A percentile compares a stretch with the other conserved stretches of the same genome.
These are phyloP conservation scores for Ceratina calcarata DNA, from an alignment of 1,140 invertebrate genomes.

Conservation along the genomic window DNA sequence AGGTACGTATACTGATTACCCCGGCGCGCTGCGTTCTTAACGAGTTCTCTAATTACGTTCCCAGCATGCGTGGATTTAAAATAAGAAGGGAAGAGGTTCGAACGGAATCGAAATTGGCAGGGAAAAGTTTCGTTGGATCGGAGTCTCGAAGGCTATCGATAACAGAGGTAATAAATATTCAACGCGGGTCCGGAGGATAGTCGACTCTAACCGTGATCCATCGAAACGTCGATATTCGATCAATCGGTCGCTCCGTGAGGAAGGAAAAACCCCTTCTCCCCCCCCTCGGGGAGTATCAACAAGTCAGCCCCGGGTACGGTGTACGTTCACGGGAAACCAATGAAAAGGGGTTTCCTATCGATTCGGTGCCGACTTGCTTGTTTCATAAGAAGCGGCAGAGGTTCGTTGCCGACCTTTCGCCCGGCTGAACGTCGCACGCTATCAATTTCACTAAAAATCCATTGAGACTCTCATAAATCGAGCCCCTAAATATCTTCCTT, in stretches of 20 bases:
- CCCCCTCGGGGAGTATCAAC: conserved; percentile 44
- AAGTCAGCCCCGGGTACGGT: conserved; percentile 28
- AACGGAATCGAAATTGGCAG: not conserved
- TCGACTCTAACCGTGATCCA: conserved; percentile 57
- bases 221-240: conserved; percentile 62
- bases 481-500: too few relatives aligned
- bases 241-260: not conserved
- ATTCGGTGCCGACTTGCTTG: not conserved
- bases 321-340: conserved; percentile 48
- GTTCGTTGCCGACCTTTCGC: not conserved
- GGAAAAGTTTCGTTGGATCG: conserved; percentile 9
- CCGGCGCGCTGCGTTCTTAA: too few relatives aligned
- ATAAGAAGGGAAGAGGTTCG: too few relatives aligned
- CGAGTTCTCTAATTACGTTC: too few relatives aligned
- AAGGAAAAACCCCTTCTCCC: not conserved
- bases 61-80: too few relatives aligned
- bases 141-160: conserved; percentile 43
- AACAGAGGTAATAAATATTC: conserved; percentile 61
- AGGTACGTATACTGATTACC: too few relatives aligned
- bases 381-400: conserved; percentile 8
- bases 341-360: conserved; percentile 24
- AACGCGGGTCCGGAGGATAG: conserved; percentile 35
- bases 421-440: too few relatives aligned
- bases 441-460: too few relatives aligned
- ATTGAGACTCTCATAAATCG: too few relatives aligned